Base-by-base conservation (phyloP, 2,888 invertebrate species). In the Nemotelus nigrinus region DNA sequence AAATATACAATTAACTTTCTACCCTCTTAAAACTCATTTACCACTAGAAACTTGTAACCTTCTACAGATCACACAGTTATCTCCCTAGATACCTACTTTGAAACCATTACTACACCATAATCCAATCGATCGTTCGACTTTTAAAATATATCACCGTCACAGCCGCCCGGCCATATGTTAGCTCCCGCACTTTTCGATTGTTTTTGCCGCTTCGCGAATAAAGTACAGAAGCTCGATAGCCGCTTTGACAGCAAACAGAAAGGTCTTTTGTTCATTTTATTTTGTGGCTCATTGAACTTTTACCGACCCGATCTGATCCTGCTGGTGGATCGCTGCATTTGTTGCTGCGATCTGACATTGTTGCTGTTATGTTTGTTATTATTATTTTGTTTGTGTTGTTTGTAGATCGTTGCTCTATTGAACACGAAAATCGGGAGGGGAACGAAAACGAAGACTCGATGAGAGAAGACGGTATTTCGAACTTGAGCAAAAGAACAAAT, bases 401-500 rank as follows among this genome's bases (percentile, higher is more conserved):
- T 25, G 25, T 25, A 25, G 25, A 25, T 25, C 25, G 25, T 25
- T 25, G 25, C 25, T 25, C 25, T 25, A 25, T 25, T 25, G 25
- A 25, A 25, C 25, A 25, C 25, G 25, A 1, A 25, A 25, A 25
- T 25, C 25, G 25, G 25, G 25, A 25, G 25, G 25, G 25, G 25
- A 25, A 25, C 25, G 1, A 25, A 25, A 25, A 25, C 25, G 25
- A 25, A 25, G 50, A 47, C 63, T 57, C 6, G 67, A 8, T 45
- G 39, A 25, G 25, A 25, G 25, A 47, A 67, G 48, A 67, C 50
- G 47, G 25, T 25, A 25, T 25, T 25, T 25, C 25, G 25, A 25
- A 25, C 25, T 25, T 25, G 25, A n/a, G 8, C 41, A 43, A 41
- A 39, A 25, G 63, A 65, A 78, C 78, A 71, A 76, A 76, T 76